Evolutionary conservation across 2,797 vertebrate genomes (phyloP).

Genomic region (Syndactyla subalaris): DNA sequence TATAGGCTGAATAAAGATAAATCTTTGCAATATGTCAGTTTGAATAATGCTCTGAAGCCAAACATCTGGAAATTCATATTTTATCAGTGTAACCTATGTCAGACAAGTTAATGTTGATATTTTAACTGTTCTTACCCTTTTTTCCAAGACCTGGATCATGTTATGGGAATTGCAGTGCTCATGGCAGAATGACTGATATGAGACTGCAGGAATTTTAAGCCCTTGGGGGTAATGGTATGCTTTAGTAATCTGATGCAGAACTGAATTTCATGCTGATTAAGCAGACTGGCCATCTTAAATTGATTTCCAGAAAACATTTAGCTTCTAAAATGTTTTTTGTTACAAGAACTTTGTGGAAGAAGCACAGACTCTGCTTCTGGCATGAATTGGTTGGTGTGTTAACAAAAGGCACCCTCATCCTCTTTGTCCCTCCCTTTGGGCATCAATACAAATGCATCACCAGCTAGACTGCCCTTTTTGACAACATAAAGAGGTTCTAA

Average conservation of each 20-base stretch:
- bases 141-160: constrained; percentile 62
- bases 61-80: constrained; percentile 68
- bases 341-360: not conserved
- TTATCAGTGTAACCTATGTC: constrained; percentile 40
- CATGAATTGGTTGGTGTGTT: not conserved
- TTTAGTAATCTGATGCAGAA: constrained; percentile 35
- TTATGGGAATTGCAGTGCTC: constrained; percentile 53
- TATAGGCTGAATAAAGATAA: constrained; percentile 10
- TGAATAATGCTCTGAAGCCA: constrained; percentile 48
- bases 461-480: not conserved
- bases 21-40: constrained; percentile 14
- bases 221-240: constrained; percentile 14
- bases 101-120: constrained; percentile 35
- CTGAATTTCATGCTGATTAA: constrained; percentile 50
- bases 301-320: constrained; percentile 48
- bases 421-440: constrained; percentile 13
- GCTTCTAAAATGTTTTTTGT: constrained; percentile 16
- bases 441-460: not conserved
- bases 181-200: constrained; percentile 37
- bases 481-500: not conserved
- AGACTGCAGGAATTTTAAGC: constrained; percentile 56
- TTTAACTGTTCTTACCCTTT: constrained; percentile 25
- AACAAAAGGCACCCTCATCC: not conserved
- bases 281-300: constrained; percentile 36
- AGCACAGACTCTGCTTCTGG: not conserved